phyloP scores from a whole-genome alignment of 1,140 invertebrate genomes.

The Cecropterus lyciades region DNA sequence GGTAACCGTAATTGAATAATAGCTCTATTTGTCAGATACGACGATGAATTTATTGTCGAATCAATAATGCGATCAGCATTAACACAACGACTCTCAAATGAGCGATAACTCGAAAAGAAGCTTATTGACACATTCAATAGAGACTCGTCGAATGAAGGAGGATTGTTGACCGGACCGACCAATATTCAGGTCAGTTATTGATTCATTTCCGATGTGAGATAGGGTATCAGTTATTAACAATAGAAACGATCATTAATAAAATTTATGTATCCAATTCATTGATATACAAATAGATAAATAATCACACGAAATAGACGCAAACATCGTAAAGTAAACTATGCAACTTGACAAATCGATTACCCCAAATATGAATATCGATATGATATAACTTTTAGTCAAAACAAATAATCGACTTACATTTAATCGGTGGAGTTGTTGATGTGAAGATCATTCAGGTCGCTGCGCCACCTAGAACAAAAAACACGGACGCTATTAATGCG shows the following conservation, averaged over 20 bases:
- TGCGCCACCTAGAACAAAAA: slow-evolving; percentile 66
- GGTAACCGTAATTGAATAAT: slow-evolving; percentile 67
- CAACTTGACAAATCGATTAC: slow-evolving; percentile 42
- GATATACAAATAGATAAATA: slow-evolving; percentile 15
- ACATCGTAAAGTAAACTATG: neutral
- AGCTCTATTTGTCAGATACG: slow-evolving; percentile 50
- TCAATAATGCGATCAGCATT: slow-evolving; percentile 15
- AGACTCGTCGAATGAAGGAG: slow-evolving; percentile 19
- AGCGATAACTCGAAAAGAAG: slow-evolving; percentile 19
- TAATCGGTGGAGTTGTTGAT: slow-evolving; percentile 69
- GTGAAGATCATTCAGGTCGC: slow-evolving; percentile 70
- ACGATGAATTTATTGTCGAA: slow-evolving; percentile 44
- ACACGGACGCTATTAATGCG: slow-evolving; percentile 49
- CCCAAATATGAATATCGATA: slow-evolving; percentile 30
- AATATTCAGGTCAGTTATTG: slow-evolving; percentile 46
- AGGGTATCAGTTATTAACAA: slow-evolving; percentile 40
- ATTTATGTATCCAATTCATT: slow-evolving; percentile 32
- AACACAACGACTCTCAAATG: slow-evolving; percentile 8
- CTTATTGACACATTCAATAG: neutral
- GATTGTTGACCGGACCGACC: slow-evolving; percentile 26
- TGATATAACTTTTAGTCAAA: slow-evolving; percentile 1
- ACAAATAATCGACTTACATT: slow-evolving; percentile 66
- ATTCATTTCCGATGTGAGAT: slow-evolving; percentile 49
- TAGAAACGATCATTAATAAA: slow-evolving; percentile 18
- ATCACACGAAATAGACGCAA: neutral